phyloP scores from a whole-genome alignment of 2,797 vertebrate species.

The Luscinia luscinia region DNA sequence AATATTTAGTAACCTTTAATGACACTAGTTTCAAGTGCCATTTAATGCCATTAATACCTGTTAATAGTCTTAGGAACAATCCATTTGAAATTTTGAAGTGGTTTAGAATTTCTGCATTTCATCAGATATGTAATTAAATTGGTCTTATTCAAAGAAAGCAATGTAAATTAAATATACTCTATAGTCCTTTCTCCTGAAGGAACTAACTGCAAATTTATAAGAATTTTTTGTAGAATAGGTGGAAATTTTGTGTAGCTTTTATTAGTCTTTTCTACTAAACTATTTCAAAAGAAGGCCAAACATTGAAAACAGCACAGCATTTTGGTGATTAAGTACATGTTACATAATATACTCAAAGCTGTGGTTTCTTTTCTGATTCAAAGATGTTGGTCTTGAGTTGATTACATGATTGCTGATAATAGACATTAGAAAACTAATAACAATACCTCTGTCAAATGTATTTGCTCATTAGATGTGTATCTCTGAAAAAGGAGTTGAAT shows the following conservation, averaged over 20 bases:
- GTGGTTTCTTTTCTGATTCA: background rate
- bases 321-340: background rate
- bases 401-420: background rate
- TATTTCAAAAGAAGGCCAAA: background rate
- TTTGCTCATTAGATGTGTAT: background rate
- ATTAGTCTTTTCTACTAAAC: background rate
- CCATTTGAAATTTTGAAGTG: background rate
- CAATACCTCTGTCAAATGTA: background rate
- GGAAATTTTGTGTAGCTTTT: background rate
- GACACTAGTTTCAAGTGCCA: background rate
- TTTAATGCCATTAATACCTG: background rate
- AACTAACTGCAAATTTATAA: background rate
- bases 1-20: background rate
- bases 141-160: background rate
- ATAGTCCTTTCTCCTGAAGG: background rate
- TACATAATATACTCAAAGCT: background rate
- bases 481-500: background rate
- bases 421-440: background rate
- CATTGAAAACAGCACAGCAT: background rate
- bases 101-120: background rate
- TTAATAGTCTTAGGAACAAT: background rate
- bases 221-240: background rate
- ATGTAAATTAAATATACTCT: background rate
- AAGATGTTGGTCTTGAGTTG: background rate
- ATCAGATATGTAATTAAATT: background rate